These are phyloP conservation scores for Rhabdornis inornatus DNA, from an alignment of 2,113 vertebrate species.

Conservation along the genomic window DNA sequence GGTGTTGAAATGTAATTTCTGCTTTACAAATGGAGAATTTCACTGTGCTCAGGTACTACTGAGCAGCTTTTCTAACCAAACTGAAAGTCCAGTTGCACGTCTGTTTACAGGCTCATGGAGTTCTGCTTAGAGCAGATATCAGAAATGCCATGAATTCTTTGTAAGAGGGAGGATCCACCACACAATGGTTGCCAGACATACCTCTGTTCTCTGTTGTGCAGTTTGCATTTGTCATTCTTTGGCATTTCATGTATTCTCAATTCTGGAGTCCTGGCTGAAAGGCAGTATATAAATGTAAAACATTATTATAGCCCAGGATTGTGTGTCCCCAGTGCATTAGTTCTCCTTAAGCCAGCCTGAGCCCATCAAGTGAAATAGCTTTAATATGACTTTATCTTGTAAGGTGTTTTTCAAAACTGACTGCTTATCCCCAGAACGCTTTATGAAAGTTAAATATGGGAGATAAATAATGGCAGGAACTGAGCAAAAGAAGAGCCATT, in stretches of 20 bases:
- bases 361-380: constrained; percentile 39
- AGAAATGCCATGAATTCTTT: background rate
- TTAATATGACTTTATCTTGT: constrained; percentile 46
- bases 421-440: constrained; percentile 21
- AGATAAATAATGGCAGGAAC: constrained; percentile 29
- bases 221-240: background rate
- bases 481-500: background rate
- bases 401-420: constrained; percentile 56
- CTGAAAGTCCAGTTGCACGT: background rate
- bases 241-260: background rate
- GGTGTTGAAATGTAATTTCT: background rate
- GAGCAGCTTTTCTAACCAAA: background rate
- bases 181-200: background rate
- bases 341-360: constrained; percentile 22
- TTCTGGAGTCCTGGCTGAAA: background rate
- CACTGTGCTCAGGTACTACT: background rate
- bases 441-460: background rate
- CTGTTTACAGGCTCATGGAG: background rate
- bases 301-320: background rate
- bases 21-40: background rate
- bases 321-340: background rate
- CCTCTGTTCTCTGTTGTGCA: background rate
- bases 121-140: background rate
- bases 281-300: constrained; percentile 34
- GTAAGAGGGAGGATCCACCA: background rate